Base-by-base conservation (phyloP, 2,113 vertebrate genomes). In the Bos indicus region DNA sequence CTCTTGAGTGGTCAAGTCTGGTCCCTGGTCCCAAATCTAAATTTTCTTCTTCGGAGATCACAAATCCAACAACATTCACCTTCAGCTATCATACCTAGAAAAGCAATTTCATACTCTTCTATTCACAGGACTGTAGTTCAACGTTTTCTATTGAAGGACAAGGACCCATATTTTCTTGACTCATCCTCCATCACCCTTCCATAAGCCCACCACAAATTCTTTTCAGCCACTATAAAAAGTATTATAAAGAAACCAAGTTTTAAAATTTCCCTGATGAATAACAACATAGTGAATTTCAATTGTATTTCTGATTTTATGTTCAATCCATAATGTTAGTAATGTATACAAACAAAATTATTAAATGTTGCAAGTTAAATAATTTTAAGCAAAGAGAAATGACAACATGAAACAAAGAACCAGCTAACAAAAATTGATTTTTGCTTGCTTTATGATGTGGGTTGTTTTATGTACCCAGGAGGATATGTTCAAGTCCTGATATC, bases 41-140 rank as follows among this genome's bases (percentile, higher is more conserved):
- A 71, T 40, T 40, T 23, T 23, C 67, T 71, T 40, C 19, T 71
- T 71, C 9, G 0, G 19, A 23, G n/a, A 71, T 71, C 19, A 23
- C n/a, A 0, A 71, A 71, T 36, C 19, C 0, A 0, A 71, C 19
- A 71, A 9, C 2, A 0, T 40, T 40, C 67, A 71, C n/a, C 67
- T 71, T 71, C 21, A 40, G n/a, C n/a, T 40, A 71, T 40, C 67
- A 71, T 12, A 71, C 19, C 16, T 25, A 23, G 19, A 56, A 3
- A 43, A 64, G 57, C 51, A 36, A 40, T 81, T 93, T 90, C 40
- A 19, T 91, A 48, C 10, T 33, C 19, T 40, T 46, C 40, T 26
- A 6, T 15, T 95, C 52, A 60, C 8, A 77, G n/a, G 3, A 30
- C 15, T 43, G 2, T 33, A 16, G 62, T 36, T 51, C n/a, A 84